These are phyloP conservation scores for Papilio elwesi DNA, from an alignment of 2,888 invertebrate species.

Conservation along the genomic window DNA sequence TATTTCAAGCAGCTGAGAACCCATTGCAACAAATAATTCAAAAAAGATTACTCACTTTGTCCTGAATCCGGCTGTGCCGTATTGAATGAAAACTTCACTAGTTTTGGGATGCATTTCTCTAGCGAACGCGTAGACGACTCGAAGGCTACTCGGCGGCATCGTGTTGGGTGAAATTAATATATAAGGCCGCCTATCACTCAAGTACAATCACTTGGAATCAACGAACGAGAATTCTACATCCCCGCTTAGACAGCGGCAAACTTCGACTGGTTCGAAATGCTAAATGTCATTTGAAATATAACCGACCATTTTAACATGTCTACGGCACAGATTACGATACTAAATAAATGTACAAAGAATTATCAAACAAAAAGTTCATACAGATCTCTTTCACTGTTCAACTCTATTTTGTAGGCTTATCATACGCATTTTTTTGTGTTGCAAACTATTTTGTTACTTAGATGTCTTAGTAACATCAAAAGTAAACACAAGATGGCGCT, in stretches of 20 bases:
- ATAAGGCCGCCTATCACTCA: constrained; percentile 72
- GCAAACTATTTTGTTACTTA: neutral
- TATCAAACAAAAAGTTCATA: neutral
- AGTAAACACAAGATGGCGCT: constrained; percentile 19
- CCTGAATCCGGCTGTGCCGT: constrained; percentile 94
- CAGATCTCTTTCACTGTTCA: neutral
- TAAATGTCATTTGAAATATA: constrained; percentile 43
- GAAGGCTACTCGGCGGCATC: constrained; percentile 84
- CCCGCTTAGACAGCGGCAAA: constrained; percentile 63
- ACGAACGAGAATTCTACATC: constrained; percentile 80
- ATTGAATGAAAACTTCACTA: constrained; percentile 87
- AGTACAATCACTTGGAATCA: constrained; percentile 79
- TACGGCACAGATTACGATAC: neutral
- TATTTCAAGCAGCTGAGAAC: constrained; percentile 49
- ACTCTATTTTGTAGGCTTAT: constrained; percentile 21
- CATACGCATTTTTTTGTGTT: neutral
- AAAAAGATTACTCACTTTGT: constrained; percentile 86
- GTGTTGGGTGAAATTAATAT: constrained; percentile 74
- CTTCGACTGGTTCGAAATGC: constrained; percentile 55
- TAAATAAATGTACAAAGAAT: neutral
- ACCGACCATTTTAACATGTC: constrained; percentile 42
- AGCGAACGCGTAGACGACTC: constrained; percentile 90
- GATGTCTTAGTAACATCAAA: neutral
- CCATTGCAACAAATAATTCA: constrained; percentile 49
- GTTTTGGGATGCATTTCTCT: constrained; percentile 91